Evolutionary conservation across 1,140 invertebrate species (phyloP), one percentile per base, ranked within the genome.

Genomic region (Drosophila watanabei): DNA sequence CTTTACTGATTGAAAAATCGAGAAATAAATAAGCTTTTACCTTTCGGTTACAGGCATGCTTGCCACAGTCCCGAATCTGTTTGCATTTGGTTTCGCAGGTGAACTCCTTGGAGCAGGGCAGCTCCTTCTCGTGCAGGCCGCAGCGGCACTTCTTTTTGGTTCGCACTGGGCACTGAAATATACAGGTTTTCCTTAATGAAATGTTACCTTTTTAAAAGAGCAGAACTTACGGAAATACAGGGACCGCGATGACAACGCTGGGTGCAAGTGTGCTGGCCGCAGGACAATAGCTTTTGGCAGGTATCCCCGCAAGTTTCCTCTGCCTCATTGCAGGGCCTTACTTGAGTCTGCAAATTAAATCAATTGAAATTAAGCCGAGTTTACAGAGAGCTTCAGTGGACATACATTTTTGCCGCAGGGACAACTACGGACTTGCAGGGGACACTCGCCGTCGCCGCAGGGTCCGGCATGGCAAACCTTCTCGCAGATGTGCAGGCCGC

Each of bases 61-160:
- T 96, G 4, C 96, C 95, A 93, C 98, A 99, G 58, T 97, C 96
- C 57, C 96, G 95, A 61, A 96, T 95, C 46, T 95, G 96, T 77
- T 96, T 97, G 92, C 98, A 99, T 93, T 98, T 98, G 2, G 95
- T 97, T 71, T 98, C 98, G 94, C 98, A 99, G 28, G 95, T 95
- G 89, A 96, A 98, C 32, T 97, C 96, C 92, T 98, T 98, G 41
- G 95, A 95, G 88, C 98, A 99, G 16, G 97, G 96, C 6, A 98
- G 91, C 91, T 98, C 97, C 94, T 98, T 98, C 45, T 95, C 94
- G 80, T 96, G 96, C 62, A 95, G 94, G 2, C 96, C 95, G 94
- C 98, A 99, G 7, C 96, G 95, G 92, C 98, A 99, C 33, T 94
- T 94, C 93, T 98, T 98, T 37, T 94, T 95, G 2, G 96, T 94